phyloP scores from a whole-genome alignment of 92 coral and sea anemone species.

The Paramuricea clavata region DNA sequence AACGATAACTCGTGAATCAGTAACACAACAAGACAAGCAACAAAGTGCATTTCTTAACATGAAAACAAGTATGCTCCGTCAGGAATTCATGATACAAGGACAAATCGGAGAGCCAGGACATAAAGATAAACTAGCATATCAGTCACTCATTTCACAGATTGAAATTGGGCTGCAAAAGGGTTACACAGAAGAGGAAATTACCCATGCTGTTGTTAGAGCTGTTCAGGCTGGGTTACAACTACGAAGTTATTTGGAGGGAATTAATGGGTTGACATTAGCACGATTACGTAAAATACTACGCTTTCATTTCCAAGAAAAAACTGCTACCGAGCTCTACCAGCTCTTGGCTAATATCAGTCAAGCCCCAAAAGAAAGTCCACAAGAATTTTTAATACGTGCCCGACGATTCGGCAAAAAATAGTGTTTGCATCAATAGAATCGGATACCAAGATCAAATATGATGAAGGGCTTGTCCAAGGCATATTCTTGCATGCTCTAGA shows the following conservation, averaged over 20 bases:
- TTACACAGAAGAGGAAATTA: slow-evolving; percentile 21
- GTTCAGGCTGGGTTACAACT: slow-evolving; percentile 25
- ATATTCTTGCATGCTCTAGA: slow-evolving; percentile 29
- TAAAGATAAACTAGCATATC: slow-evolving; percentile 32
- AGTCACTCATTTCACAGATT: slow-evolving; percentile 37
- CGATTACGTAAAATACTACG: slow-evolving; percentile 4
- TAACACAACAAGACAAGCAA: not conserved
- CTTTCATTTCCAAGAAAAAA: slow-evolving; percentile 24
- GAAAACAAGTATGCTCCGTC: slow-evolving; percentile 10
- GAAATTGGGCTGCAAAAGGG: slow-evolving; percentile 22
- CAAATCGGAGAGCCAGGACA: slow-evolving; percentile 24
- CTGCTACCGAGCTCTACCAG: slow-evolving; percentile 26
- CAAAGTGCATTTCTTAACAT: slow-evolving; percentile 2
- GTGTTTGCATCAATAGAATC: slow-evolving; percentile 25
- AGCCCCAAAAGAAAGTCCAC: slow-evolving; percentile 24
- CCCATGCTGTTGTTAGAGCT: not conserved
- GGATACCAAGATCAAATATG: slow-evolving; percentile 25
- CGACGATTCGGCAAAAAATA: slow-evolving; percentile 19
- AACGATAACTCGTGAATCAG: not conserved
- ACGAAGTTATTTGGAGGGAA: slow-evolving; percentile 15
- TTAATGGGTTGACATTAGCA: slow-evolving; percentile 17
- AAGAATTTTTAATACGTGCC: slow-evolving; percentile 17
- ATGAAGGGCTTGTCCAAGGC: slow-evolving; percentile 21
- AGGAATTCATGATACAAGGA: slow-evolving; percentile 21
- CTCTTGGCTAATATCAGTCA: slow-evolving; percentile 27